Evolutionary conservation across 2,888 invertebrate genomes (phyloP).

Genomic region (Diplolepis rosae): DNA sequence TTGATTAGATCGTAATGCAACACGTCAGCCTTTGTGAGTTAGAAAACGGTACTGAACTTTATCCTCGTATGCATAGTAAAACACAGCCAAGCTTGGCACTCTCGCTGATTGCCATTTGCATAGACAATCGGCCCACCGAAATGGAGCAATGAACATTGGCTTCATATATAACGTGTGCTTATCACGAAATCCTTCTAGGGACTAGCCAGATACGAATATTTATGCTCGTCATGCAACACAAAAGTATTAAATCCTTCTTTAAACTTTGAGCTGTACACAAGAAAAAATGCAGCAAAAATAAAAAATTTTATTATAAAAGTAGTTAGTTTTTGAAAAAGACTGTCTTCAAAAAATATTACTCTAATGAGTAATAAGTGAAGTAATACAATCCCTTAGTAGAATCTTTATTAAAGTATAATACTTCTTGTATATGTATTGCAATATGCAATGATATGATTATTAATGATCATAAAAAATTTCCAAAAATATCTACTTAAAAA

Average conservation of each 20-base stretch:
- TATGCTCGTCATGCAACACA: constrained; percentile 18
- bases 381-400: too few relatives aligned
- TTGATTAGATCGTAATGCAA: background rate
- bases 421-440: too few relatives aligned
- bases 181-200: constrained; percentile 5
- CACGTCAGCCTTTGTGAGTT: constrained; percentile 15
- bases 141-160: constrained; percentile 52
- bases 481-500: too few relatives aligned
- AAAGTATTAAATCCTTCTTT: constrained; percentile 3
- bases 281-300: too few relatives aligned
- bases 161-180: constrained; percentile 39
- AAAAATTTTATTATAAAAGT: too few relatives aligned
- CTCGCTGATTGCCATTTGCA: constrained; percentile 66
- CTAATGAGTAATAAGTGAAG: too few relatives aligned
- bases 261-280: background rate
- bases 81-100: constrained; percentile 63
- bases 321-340: too few relatives aligned
- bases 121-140: constrained; percentile 56
- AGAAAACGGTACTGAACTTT: constrained; percentile 12
- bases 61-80: constrained; percentile 47
- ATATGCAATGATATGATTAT: too few relatives aligned
- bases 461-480: too few relatives aligned
- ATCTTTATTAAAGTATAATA: too few relatives aligned
- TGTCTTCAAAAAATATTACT: too few relatives aligned
- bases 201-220: constrained; percentile 8